Conservation (phyloP, 2,888 invertebrate genomes). For the Cephalotes varians region DNA sequence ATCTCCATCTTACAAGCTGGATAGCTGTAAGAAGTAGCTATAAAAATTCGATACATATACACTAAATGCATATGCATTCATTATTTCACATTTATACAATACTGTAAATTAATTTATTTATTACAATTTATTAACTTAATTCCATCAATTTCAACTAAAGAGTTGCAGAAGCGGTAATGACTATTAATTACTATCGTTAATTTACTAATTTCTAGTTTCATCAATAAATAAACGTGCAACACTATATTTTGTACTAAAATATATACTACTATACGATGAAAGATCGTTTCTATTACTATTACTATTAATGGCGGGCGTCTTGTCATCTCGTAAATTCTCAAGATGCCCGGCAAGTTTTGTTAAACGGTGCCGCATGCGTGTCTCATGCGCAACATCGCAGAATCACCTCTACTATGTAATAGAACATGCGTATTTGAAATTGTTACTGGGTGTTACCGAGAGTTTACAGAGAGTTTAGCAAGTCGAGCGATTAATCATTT, state of each 20-base stretch:
- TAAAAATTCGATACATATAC: not conserved
- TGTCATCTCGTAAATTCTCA: conserved; percentile 78
- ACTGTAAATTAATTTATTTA: not conserved
- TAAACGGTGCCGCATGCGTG: conserved; percentile 20
- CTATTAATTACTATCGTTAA: not conserved
- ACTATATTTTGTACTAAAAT: too few relatives aligned
- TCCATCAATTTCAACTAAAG: not conserved
- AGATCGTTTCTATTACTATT: not conserved
- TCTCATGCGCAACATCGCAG: not conserved
- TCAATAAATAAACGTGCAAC: not conserved
- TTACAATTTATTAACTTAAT: not conserved
- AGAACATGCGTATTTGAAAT: conserved; percentile 7
- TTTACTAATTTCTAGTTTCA: conserved; percentile 25
- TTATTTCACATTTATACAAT: not conserved
- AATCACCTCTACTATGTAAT: not conserved
- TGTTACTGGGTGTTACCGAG: conserved; percentile 18
- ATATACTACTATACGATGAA: not conserved
- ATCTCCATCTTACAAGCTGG: too few relatives aligned
- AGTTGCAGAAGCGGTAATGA: not conserved
- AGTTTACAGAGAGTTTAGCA: not conserved
- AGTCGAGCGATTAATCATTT: conserved; percentile 16
- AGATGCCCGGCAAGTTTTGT: conserved; percentile 72
- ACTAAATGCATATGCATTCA: not conserved
- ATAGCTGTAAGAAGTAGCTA: not conserved
- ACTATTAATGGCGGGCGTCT: conserved; percentile 70